phyloP scores from a whole-genome alignment of 2,888 invertebrate species.

The Altica lythri region DNA sequence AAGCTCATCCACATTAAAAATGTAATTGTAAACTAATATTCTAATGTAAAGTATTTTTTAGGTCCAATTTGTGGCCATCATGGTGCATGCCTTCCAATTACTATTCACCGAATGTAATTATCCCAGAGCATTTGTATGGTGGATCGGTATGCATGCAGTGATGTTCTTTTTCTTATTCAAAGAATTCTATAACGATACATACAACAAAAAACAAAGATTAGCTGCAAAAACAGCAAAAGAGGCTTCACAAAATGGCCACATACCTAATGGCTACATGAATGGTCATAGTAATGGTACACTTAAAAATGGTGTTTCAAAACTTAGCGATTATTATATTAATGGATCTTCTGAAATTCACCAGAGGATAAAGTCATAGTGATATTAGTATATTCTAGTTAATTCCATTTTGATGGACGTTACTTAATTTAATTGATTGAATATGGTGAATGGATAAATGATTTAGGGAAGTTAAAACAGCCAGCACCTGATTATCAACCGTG shows the following conservation, averaged over 20 bases:
- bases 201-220: conserved; percentile 54
- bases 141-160: conserved; percentile 94
- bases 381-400: conserved; percentile 27
- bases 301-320: conserved; percentile 40
- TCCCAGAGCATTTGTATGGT: conserved; percentile 92
- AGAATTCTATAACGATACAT: conserved; percentile 89
- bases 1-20: too few relatives aligned
- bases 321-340: conserved; percentile 62
- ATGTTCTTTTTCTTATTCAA: conserved; percentile 96
- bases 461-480: conserved; percentile 10
- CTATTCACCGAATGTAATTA: conserved; percentile 91
- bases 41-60: too few relatives aligned
- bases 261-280: conserved; percentile 34
- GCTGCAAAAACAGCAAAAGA: conserved; percentile 17
- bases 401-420: conserved; percentile 23
- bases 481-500: conserved; percentile 17
- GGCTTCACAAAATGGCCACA: conserved; percentile 27
- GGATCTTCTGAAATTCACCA: conserved; percentile 52
- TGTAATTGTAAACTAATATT: too few relatives aligned
- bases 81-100: conserved; percentile 91
- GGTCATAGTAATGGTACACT: conserved; percentile 19
- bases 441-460: conserved; percentile 6
- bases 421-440: conserved; percentile 27
- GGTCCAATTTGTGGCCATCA: conserved; percentile 88
- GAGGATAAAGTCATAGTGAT: conserved; percentile 51